Evolutionary conservation across 2,113 vertebrate species (phyloP).

Genomic region (Entosphenus tridentatus): DNA sequence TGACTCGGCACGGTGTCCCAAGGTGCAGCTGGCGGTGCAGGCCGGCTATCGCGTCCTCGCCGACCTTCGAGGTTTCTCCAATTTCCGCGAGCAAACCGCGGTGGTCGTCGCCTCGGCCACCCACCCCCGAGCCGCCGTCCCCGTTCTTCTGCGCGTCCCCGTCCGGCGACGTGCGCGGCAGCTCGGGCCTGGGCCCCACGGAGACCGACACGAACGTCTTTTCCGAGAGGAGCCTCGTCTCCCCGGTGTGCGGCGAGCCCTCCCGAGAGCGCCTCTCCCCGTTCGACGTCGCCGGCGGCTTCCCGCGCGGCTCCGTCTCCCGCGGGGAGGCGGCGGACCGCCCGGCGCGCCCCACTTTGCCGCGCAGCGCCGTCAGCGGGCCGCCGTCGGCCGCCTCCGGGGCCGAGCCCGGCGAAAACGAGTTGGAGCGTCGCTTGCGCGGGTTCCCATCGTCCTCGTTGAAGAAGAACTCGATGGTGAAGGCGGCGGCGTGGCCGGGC

Average conservation of each 20-base stretch:
- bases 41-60: no score
- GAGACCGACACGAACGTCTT: neutral
- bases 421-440: slow-evolving; percentile 2
- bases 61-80: slow-evolving; percentile 24
- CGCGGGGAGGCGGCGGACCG: no score
- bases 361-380: neutral
- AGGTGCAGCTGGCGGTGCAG: no score
- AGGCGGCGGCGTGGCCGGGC: neutral
- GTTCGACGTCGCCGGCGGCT: slow-evolving; percentile 18
- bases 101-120: no score
- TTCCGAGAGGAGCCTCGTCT: slow-evolving; percentile 17
- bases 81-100: slow-evolving; percentile 21
- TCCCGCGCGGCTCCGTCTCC: no score
- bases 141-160: neutral
- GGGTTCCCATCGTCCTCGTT: slow-evolving; percentile 2
- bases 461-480: slow-evolving; percentile 4
- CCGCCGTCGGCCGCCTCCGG: neutral
- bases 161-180: neutral
- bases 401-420: slow-evolving; percentile 4
- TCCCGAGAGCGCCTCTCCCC: slow-evolving; percentile 26
- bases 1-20: no score
- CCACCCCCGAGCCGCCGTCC: no score
- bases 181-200: neutral
- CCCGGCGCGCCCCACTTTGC: neutral
- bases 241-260: slow-evolving; percentile 25